phyloP scores from a whole-genome alignment of 2,888 invertebrate genomes.

The Dilophus febrilis region DNA sequence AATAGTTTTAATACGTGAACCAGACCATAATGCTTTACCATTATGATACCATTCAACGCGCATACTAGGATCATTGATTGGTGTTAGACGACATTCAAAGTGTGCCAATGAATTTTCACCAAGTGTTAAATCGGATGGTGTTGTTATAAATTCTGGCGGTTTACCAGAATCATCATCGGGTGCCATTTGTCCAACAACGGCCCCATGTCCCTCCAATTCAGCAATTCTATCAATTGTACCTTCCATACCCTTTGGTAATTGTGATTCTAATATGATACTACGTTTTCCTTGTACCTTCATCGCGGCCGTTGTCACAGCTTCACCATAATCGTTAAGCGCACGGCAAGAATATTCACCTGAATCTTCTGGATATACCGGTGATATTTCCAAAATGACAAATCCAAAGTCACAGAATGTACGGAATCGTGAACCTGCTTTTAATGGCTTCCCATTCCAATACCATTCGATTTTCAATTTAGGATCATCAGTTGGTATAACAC shows the following conservation, averaged over 20 bases:
- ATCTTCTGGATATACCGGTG: slow-evolving; percentile 92
- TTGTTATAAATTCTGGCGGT: slow-evolving; percentile 80
- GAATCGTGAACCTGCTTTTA: slow-evolving; percentile 79
- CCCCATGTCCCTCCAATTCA: slow-evolving; percentile 71
- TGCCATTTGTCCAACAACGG: slow-evolving; percentile 43
- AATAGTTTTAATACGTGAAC: slow-evolving; percentile 86
- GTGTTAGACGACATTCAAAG: slow-evolving; percentile 78
- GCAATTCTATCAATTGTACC: slow-evolving; percentile 87
- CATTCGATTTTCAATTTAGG: slow-evolving; percentile 82
- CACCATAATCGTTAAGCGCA: slow-evolving; percentile 75
- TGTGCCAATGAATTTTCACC: slow-evolving; percentile 80
- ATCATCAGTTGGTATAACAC: slow-evolving; percentile 78
- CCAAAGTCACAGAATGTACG: slow-evolving; percentile 97
- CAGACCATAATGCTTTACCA: slow-evolving; percentile 78
- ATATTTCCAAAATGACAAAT: slow-evolving; percentile 91
- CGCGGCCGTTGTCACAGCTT: slow-evolving; percentile 75
- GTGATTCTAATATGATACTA: slow-evolving; percentile 80
- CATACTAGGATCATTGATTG: slow-evolving; percentile 84
- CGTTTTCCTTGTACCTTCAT: slow-evolving; percentile 86
- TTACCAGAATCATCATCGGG: slow-evolving; percentile 70
- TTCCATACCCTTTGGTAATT: slow-evolving; percentile 84
- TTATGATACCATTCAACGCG: slow-evolving; percentile 96
- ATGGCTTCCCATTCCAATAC: slow-evolving; percentile 85
- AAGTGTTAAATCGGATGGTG: slow-evolving; percentile 66
- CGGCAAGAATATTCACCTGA: slow-evolving; percentile 67